Evolutionary conservation across 2,797 vertebrate species (phyloP).

Genomic region (Sebastes kiyomatsui): DNA sequence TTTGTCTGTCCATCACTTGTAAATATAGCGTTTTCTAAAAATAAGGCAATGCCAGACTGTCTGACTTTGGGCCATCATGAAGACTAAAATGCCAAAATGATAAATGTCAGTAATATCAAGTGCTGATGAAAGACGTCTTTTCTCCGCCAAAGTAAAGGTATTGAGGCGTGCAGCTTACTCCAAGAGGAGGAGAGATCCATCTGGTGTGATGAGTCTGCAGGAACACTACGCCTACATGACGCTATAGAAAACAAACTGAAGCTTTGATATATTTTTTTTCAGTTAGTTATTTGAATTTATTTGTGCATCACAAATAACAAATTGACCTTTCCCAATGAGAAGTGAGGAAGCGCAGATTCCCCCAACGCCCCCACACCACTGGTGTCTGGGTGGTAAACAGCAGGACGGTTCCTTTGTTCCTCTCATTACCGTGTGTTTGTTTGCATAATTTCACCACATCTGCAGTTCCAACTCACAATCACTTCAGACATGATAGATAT

Average conservation of each 20-base stretch:
- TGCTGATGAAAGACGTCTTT: neutral
- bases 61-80: neutral
- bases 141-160: neutral
- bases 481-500: slow-evolving; percentile 10
- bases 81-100: neutral
- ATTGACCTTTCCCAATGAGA: neutral
- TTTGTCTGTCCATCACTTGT: neutral
- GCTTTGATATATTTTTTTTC: neutral
- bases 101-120: neutral
- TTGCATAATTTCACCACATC: slow-evolving; percentile 35
- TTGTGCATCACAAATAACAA: slow-evolving; percentile 6
- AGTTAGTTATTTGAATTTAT: neutral
- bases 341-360: neutral
- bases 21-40: neutral
- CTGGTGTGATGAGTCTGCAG: neutral
- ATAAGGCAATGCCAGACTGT: neutral
- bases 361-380: neutral
- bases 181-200: neutral
- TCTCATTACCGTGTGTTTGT: slow-evolving; percentile 3
- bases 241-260: neutral
- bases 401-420: slow-evolving; percentile 27
- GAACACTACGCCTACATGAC: neutral
- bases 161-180: neutral
- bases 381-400: slow-evolving; percentile 19
- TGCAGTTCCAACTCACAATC: neutral